Conservation (phyloP, 2,113 vertebrate species). For the Malaclemys terrapin region DNA sequence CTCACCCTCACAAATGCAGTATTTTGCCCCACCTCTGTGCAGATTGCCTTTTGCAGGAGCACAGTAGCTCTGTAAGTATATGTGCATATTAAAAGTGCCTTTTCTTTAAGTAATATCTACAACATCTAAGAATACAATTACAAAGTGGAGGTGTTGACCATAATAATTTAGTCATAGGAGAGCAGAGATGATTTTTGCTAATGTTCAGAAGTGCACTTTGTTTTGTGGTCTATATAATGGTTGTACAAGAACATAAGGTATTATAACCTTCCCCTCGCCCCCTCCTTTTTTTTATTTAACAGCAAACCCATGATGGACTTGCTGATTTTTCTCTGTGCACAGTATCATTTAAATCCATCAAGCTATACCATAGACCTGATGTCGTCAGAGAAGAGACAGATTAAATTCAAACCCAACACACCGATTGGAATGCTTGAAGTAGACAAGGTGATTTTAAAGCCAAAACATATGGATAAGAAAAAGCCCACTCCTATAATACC, state of each 20-base stretch:
- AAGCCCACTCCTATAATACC: conserved; percentile 90
- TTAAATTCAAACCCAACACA: conserved; percentile 95
- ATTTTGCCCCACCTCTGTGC: neutral
- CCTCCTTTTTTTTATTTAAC: conserved; percentile 60
- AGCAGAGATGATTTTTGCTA: neutral
- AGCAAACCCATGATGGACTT: conserved; percentile 98
- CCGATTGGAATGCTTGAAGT: conserved; percentile 92
- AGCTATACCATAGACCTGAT: conserved; percentile 92
- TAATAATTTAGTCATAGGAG: neutral
- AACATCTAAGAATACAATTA: neutral
- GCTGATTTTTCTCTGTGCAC: conserved; percentile 92
- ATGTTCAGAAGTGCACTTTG: neutral
- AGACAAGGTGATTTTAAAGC: conserved; percentile 93
- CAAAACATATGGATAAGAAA: conserved; percentile 90
- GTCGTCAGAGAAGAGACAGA: conserved; percentile 86
- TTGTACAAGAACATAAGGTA: neutral
- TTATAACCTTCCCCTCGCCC: neutral
- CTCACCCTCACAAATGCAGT: neutral
- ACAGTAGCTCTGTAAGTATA: neutral
- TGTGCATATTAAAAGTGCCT: neutral
- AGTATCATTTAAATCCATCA: conserved; percentile 96
- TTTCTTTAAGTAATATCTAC: neutral
- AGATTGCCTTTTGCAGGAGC: neutral
- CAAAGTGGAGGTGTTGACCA: neutral
- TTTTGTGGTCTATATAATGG: conserved; percentile 2